phyloP scores from a whole-genome alignment of 2,888 invertebrate genomes.

The Zaprionus bogoriensis region DNA sequence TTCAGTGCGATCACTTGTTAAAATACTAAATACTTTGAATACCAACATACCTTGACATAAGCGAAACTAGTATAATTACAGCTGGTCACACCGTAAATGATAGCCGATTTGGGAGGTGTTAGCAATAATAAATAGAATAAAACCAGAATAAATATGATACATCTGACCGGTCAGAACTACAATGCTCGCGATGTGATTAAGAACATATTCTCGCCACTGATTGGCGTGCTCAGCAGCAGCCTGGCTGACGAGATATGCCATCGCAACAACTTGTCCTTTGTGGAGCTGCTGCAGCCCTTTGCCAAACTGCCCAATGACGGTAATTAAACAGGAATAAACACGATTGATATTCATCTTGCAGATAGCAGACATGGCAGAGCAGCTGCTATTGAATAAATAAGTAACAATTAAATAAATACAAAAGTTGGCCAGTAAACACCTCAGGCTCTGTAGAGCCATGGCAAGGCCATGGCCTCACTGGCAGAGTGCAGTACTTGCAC shows the following conservation, averaged over 20 bases:
- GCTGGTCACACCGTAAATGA: constrained; percentile 33
- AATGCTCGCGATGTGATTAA: constrained; percentile 94
- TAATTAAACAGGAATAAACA: constrained; percentile 77
- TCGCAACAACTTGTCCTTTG: constrained; percentile 95
- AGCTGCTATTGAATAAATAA: no score
- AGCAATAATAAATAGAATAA: constrained; percentile 24
- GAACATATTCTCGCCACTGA: constrained; percentile 93
- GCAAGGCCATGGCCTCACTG: no score
- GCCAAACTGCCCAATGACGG: constrained; percentile 89
- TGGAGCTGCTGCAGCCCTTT: constrained; percentile 95
- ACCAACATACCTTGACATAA: no score
- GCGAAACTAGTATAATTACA: no score
- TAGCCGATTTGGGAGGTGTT: constrained; percentile 40
- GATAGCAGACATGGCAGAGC: not conserved
- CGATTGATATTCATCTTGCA: not conserved
- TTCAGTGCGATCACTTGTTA: no score
- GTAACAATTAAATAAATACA: no score
- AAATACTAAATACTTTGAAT: no score
- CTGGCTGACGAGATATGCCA: constrained; percentile 92
- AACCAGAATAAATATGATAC: constrained; percentile 81
- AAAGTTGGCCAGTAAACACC: not conserved
- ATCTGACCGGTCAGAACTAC: constrained; percentile 85
- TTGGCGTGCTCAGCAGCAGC: constrained; percentile 92
- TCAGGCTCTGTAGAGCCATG: no score
- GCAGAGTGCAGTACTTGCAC: no score